phyloP scores from a whole-genome alignment of 2,113 vertebrate genomes.

The Muntiacus muntjak region DNA sequence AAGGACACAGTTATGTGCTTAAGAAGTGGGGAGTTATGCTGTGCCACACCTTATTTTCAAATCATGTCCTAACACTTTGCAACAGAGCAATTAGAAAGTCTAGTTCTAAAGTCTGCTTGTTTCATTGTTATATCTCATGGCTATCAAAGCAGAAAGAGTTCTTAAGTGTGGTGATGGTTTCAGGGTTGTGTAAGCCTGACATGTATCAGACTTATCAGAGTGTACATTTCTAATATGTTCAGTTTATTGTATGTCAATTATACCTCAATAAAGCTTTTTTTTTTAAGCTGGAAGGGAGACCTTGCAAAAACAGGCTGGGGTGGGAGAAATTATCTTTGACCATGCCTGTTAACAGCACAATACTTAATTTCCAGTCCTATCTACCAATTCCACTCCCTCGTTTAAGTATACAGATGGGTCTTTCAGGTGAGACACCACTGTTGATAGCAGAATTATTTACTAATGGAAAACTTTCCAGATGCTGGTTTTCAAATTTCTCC shows the following conservation, averaged over 20 bases:
- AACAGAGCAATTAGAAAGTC: neutral
- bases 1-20: neutral
- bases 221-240: neutral
- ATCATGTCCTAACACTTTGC: neutral
- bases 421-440: neutral
- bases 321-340: neutral
- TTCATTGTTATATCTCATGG: neutral
- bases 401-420: neutral
- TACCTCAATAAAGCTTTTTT: neutral
- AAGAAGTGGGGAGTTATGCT: neutral
- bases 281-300: neutral
- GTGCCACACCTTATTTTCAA: neutral
- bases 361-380: neutral
- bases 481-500: neutral
- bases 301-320: neutral
- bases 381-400: neutral
- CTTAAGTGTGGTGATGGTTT: neutral
- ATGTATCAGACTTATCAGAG: neutral
- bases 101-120: neutral
- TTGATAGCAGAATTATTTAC: neutral
- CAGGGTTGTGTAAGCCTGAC: neutral
- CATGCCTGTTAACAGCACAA: neutral
- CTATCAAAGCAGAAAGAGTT: neutral
- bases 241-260: neutral
- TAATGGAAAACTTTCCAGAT: neutral